Percentiles rank a stretch among this genome's conserved stretches.
Conservation (phyloP, 2,797 vertebrate genomes). For the Synanceia verrucosa region DNA sequence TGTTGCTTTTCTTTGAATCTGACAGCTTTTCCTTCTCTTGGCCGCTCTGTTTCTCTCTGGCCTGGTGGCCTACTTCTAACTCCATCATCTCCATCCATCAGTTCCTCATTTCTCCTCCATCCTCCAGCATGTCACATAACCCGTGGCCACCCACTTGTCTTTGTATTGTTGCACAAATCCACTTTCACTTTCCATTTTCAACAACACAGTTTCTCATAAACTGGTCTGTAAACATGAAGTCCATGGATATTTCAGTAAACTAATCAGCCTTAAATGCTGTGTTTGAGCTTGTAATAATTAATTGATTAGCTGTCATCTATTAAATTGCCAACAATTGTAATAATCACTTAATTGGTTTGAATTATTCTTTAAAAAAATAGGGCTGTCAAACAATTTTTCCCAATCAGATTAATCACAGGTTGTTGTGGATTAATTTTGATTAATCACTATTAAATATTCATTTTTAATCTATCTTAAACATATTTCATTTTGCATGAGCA, state of each 20-base stretch:
- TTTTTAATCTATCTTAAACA: too few species aligned
- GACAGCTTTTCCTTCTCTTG: neutral
- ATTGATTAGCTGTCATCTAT: too few species aligned
- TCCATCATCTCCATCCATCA: slow-evolving; percentile 19
- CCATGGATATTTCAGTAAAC: neutral
- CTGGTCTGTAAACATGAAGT: neutral
- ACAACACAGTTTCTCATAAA: neutral
- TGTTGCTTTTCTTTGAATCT: neutral
- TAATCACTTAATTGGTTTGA: too few species aligned
- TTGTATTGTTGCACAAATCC: neutral
- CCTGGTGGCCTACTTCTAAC: slow-evolving; percentile 23
- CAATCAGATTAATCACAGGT: too few species aligned
- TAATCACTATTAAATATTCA: too few species aligned
- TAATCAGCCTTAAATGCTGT: neutral
- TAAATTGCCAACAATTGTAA: too few species aligned
- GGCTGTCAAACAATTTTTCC: too few species aligned
- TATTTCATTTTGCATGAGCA: too few species aligned
- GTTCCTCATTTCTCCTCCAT: slow-evolving; percentile 8
- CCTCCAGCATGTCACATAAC: slow-evolving; percentile 1
- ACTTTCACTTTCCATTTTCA: slow-evolving; percentile 7
- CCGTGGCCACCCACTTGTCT: neutral
- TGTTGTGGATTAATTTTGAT: too few species aligned
- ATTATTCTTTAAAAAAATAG: too few species aligned
- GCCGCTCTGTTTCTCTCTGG: neutral
- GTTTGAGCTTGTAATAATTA: too few species aligned